phyloP scores from a whole-genome alignment of 92 coral and sea anemone genomes.

The Meandrina meandrites region DNA sequence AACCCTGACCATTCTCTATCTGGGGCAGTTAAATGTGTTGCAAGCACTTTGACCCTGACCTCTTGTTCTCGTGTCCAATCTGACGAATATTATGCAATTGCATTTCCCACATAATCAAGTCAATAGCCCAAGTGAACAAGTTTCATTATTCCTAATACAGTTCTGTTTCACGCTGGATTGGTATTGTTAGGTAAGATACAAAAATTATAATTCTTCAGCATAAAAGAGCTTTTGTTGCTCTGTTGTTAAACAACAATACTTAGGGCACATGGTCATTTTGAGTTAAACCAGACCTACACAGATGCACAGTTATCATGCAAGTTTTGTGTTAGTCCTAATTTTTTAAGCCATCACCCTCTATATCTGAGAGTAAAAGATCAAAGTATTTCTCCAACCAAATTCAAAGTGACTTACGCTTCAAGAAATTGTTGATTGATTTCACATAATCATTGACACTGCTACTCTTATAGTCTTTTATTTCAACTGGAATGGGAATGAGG shows the following conservation, averaged over 20 bases:
- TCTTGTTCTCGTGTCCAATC: too few species aligned
- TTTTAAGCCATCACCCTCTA: not conserved
- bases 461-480: not conserved
- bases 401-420: slow-evolving; percentile 49
- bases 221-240: too few species aligned
- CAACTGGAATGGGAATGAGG: slow-evolving; percentile 39
- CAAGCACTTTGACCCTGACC: not conserved
- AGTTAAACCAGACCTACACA: too few species aligned
- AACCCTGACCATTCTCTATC: too few species aligned
- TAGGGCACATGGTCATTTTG: too few species aligned
- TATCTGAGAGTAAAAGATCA: too few species aligned
- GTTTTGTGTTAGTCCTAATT: too few species aligned
- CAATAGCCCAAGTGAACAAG: not conserved
- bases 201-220: too few species aligned
- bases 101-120: too few species aligned
- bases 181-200: not conserved
- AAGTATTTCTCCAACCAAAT: too few species aligned
- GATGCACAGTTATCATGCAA: too few species aligned
- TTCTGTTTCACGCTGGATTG: not conserved
- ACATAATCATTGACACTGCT: not conserved
- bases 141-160: too few species aligned
- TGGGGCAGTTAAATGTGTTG: not conserved
- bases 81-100: not conserved
- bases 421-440: slow-evolving; percentile 24
- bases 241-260: not conserved